Conservation (phyloP, 2,797 vertebrate genomes). For the Decapterus maruadsi region DNA sequence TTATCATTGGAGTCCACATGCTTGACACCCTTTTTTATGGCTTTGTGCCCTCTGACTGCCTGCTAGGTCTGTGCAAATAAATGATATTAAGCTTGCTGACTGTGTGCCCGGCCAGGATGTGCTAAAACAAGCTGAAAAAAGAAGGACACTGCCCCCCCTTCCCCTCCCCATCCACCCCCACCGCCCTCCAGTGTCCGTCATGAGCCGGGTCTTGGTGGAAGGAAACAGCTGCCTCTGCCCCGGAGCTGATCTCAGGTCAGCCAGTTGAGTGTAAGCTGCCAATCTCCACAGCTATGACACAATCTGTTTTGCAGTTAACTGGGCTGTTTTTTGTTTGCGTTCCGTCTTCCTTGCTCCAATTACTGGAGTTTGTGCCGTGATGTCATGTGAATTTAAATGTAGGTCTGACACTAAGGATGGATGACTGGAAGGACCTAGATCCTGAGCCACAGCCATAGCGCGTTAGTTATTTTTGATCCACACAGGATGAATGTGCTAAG, state of each 20-base stretch:
- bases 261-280: neutral
- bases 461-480: too few species aligned
- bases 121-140: constrained; percentile 11
- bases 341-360: neutral
- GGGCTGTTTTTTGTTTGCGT: neutral
- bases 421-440: neutral
- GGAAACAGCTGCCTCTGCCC: constrained; percentile 12
- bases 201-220: constrained; percentile 13
- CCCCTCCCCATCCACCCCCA: too few species aligned
- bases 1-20: constrained; percentile 23
- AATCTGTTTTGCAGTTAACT: neutral
- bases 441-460: neutral
- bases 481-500: too few species aligned
- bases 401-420: neutral
- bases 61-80: constrained; percentile 16
- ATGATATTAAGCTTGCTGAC: constrained; percentile 34
- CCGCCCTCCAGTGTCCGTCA: neutral
- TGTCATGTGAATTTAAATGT: constrained; percentile 15
- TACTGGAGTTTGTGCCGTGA: neutral
- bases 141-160: neutral
- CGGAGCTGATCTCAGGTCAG: constrained; percentile 17
- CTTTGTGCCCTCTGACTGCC: constrained; percentile 7
- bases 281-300: neutral
- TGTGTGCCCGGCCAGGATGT: constrained; percentile 1
- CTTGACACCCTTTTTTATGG: constrained; percentile 15